Base-by-base conservation (phyloP, 2,113 vertebrate genomes). In the Pseudorasbora parva region DNA sequence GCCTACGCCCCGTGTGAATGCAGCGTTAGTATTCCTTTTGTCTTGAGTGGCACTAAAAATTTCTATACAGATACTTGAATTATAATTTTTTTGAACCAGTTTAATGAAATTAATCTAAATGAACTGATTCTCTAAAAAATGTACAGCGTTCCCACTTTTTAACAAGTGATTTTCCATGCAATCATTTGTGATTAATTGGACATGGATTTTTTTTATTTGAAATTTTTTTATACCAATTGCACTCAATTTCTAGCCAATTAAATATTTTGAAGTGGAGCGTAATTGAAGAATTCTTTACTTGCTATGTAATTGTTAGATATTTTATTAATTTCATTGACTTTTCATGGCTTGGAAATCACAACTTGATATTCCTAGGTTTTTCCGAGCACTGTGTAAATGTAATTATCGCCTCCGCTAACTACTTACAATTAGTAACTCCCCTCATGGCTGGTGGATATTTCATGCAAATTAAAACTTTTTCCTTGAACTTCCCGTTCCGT, bases 401-500 rank as follows among this genome's bases (percentile, higher is more conserved):
- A 57, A 57, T 77, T 41, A 77, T 23, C 5, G 0, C 19, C 51
- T 77, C 11, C 1, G 11, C 30, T 77, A 59, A 77, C 74, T 77
- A 23, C 37, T 23, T 33, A 2, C 41, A 4, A 1, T 11, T 6
- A 75, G 47, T 5, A 17, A 4, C 25, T 76, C 57, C n/a, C 6
- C 81, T 41, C 68, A 30, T 12, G 17, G 25, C 57, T 59, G 21
- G 21, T 54, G 7, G 17, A 54, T 54, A 8, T 21, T 47, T 54
- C 17, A 21, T 2, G 51, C 74, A 60, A 2, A 45, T 54, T 49
- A 17, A 47, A 75, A 62, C n/a, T 71, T 54, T 14, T 23, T 60
- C 73, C 60, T 37, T 57, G n/a, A 81, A 78, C 25, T 69, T 45
- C 68, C 27, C 37, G n/a, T 19, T 85, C 81, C 84, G 8, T 87